phyloP scores from a whole-genome alignment of 1,140 invertebrate species.

The Bombus balteatus region DNA sequence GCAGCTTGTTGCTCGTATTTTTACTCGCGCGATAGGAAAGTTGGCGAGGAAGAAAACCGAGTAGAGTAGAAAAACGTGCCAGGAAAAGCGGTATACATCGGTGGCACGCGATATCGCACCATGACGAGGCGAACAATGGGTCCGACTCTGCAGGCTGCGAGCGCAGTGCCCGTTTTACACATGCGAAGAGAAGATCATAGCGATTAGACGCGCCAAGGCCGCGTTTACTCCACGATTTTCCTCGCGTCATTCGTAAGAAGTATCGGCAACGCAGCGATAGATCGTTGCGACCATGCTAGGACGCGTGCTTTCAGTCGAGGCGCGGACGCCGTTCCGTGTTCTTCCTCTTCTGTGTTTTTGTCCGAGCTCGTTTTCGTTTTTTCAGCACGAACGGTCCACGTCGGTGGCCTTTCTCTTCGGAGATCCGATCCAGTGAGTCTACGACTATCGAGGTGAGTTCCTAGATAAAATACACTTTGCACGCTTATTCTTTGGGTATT shows the following conservation, averaged over 20 bases:
- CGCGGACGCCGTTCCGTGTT: slow-evolving; percentile 34
- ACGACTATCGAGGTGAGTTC: neutral
- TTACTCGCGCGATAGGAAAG: too few species aligned
- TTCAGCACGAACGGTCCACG: neutral
- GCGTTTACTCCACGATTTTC: slow-evolving; percentile 40
- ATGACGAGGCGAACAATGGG: neutral
- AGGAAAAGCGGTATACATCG: too few species aligned
- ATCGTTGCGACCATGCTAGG: slow-evolving; percentile 5
- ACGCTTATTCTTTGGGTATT: neutral
- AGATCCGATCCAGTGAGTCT: neutral
- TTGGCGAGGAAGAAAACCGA: too few species aligned
- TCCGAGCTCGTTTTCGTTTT: neutral
- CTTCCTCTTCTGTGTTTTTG: neutral
- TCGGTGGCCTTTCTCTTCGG: neutral
- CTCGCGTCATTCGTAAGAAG: slow-evolving; percentile 26
- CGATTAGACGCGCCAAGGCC: slow-evolving; percentile 28
- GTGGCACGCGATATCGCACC: neutral
- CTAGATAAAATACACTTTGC: neutral
- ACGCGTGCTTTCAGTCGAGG: slow-evolving; percentile 36
- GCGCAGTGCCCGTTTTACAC: slow-evolving; percentile 1
- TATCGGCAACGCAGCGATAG: slow-evolving; percentile 52
- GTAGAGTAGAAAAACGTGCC: too few species aligned
- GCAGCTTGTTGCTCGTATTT: too few species aligned
- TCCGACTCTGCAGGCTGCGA: neutral
- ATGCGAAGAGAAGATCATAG: neutral